Percentiles rank a stretch among this genome's conserved stretches.
These are phyloP conservation scores for Epiblema foenella DNA, from an alignment of 2,888 invertebrate species.

Conservation along the genomic window DNA sequence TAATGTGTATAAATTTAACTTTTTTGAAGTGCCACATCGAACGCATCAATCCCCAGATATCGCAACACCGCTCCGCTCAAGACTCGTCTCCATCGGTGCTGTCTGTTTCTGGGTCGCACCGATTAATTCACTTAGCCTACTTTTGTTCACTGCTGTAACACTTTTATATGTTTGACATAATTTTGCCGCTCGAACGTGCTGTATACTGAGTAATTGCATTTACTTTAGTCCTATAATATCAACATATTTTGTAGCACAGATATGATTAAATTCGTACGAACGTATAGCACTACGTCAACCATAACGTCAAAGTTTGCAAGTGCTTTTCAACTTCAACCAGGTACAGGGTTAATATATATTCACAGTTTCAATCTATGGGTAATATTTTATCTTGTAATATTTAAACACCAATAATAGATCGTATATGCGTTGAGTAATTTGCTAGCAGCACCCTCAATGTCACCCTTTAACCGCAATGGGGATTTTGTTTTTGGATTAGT, in stretches of 20 bases:
- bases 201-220: slow-evolving; percentile 54
- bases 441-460: slow-evolving; percentile 14
- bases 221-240: slow-evolving; percentile 48
- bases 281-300: background rate
- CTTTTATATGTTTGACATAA: slow-evolving; percentile 77
- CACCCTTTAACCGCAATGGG: slow-evolving; percentile 14
- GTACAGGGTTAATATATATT: background rate
- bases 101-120: slow-evolving; percentile 79
- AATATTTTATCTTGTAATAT: slow-evolving; percentile 9
- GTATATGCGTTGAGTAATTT: slow-evolving; percentile 2
- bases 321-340: background rate
- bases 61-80: slow-evolving; percentile 47
- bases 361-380: background rate
- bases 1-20: slow-evolving; percentile 34
- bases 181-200: slow-evolving; percentile 67
- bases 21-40: slow-evolving; percentile 35
- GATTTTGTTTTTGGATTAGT: slow-evolving; percentile 11
- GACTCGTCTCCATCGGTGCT: slow-evolving; percentile 58
- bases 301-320: background rate
- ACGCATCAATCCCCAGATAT: slow-evolving; percentile 34
- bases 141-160: slow-evolving; percentile 79
- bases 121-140: slow-evolving; percentile 82
- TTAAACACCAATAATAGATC: background rate
- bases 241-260: slow-evolving; percentile 7
- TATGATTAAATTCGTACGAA: background rate